phyloP scores from a whole-genome alignment of 2,113 vertebrate genomes.

The Calidris pygmaea region DNA sequence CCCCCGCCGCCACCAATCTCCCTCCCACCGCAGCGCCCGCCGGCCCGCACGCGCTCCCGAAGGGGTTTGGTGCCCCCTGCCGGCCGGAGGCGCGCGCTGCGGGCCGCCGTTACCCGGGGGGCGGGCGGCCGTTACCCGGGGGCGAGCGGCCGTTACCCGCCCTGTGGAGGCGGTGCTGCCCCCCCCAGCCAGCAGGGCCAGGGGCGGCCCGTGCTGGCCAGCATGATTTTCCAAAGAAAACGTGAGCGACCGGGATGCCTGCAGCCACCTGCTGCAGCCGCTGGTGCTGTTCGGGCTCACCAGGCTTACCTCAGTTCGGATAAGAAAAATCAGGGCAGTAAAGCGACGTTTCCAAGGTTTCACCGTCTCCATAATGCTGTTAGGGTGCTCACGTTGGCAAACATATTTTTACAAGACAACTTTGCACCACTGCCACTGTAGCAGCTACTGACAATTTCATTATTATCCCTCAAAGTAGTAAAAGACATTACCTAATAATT shows the following conservation, averaged over 20 bases:
- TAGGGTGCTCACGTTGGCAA: too few species aligned
- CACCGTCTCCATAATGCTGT: accelerated
- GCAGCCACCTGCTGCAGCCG: accelerated
- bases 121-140: not conserved
- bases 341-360: not conserved
- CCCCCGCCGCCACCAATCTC: not conserved
- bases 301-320: accelerated
- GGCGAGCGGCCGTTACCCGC: not conserved
- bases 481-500: not conserved
- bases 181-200: not conserved
- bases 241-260: accelerated
- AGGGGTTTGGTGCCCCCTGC: slow-evolving; percentile 11
- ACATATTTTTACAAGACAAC: not conserved
- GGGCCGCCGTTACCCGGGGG: not conserved
- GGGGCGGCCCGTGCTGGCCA: not conserved
- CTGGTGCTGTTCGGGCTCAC: accelerated
- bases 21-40: not conserved
- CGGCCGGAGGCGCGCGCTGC: not conserved
- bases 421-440: accelerated
- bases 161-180: too few species aligned
- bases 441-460: not conserved
- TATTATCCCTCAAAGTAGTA: not conserved
- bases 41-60: not conserved
- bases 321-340: accelerated
- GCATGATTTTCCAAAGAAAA: accelerated